Base-by-base conservation (phyloP, 2,888 invertebrate genomes). In the Hirtodrosophila duncani region DNA sequence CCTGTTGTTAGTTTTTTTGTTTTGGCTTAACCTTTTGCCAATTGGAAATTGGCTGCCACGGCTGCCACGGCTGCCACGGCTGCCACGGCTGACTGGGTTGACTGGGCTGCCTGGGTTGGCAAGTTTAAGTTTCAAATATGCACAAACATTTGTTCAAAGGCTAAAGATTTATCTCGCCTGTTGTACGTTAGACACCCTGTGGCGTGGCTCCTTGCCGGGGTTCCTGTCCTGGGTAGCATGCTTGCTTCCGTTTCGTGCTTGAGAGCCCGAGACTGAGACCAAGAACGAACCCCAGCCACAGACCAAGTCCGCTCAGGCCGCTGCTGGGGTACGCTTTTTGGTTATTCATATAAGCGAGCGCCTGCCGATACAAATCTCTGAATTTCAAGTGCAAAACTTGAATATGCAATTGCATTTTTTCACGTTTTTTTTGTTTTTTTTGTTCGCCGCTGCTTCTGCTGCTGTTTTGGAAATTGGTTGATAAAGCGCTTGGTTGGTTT, bases 351-450 rank as follows among this genome's bases (percentile, higher is more conserved):
- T 66, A 81, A 72, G 74, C 63, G 60, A 43, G 7, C 34, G 38
- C 38, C 13, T n/a, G n/a, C n/a, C 72, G 81, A 75, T 81, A 74
- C 79, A 74, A 74, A 75, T 75, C 81, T 69, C 24, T 72, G 79
- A 75, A 75, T 81, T 81, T 75, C 81, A 75, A 75, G 74, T 81
- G 81, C 79, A 81, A 67, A 75, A 67, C 74, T 81, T 78, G 74
- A 81, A 75, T 75, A 81, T 75, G 81, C 81, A 75, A 81, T 78
- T 81, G 74, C 43, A 74, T 52, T 78, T 58, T 55, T 71, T 44
- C 60, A 63, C 48, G 55, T 56, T 63, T 46, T 45, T 17, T 3
- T n/a, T 17, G 16, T 14, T 41, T 23, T 44, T 16, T 1, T 16
- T 36, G 24, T 33, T 34, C n/a, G 13, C 27, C 6, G 6, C 3